Base-by-base conservation (phyloP, 2,888 invertebrate species). In the Campopleginae sp. region DNA sequence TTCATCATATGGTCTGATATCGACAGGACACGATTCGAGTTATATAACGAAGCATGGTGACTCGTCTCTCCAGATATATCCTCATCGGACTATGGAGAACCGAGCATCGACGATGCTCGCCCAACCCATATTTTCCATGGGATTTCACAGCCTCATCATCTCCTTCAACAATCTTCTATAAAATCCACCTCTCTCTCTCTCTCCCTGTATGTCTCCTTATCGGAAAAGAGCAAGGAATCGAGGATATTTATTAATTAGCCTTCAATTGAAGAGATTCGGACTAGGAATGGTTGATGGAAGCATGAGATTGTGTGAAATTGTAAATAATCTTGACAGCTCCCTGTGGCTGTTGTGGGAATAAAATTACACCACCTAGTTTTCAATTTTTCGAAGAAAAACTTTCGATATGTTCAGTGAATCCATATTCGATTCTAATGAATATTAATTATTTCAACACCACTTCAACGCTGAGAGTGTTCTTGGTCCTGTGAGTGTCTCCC, bases 121-220 rank as follows among this genome's bases (percentile, higher is more conserved):
- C 85, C 85, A 85, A 85, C 79, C 85, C 82, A 82, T 79, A 54
- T 85, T 85, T 80, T 75, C 66, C 79, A 82, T 85, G 85, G 81
- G 79, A 79, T 65, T 85, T 76, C 66, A 74, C 75, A 23, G 27
- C 2, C 48, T 27, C 48, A 31, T 19, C 72, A 80, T 85, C 85
- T 65, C 8, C 48, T 58, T 70, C 19, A 71, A 33, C 75, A 27
- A 85, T 85, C 82, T 80, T 54, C 19, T 17, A 33, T 23, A 79
- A 63, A 46, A 70, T 74, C 12, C 33, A 33, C 42, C 61, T 42
- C 42, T 46, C 42, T 46, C 58, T 66, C 58, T 42, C 75, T n/a
- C n/a, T n/a, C n/a, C n/a, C n/a, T n/a, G n/a, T n/a, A n/a, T n/a
- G n/a, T n/a, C n/a, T 66, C 65, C 61, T 44, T 58, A 66, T 51